These are phyloP conservation scores for Fabriciana adippe DNA, from an alignment of 2,888 invertebrate genomes.

Conservation along the genomic window DNA sequence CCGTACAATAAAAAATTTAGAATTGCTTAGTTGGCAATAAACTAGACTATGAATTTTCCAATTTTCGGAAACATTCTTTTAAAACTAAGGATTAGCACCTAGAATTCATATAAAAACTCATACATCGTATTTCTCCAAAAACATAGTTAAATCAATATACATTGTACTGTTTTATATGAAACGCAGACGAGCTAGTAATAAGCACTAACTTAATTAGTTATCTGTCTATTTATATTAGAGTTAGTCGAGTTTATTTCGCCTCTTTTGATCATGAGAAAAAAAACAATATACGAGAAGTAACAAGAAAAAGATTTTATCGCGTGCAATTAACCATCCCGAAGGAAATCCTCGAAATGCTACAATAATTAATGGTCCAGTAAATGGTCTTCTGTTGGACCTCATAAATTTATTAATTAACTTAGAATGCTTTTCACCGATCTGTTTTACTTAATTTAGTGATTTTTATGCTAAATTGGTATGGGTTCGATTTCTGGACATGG, in stretches of 20 bases:
- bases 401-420: conserved; percentile 45
- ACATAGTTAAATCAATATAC: too few species aligned
- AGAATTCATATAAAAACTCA: too few species aligned
- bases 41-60: too few species aligned
- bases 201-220: too few species aligned
- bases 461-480: background rate
- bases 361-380: conserved; percentile 46
- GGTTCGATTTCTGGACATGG: background rate
- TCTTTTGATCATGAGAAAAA: background rate
- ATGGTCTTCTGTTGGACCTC: conserved; percentile 40
- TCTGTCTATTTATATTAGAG: too few species aligned
- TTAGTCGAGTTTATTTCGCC: background rate
- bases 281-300: conserved; percentile 20
- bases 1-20: too few species aligned
- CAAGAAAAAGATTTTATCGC: conserved; percentile 35
- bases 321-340: conserved; percentile 36
- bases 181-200: too few species aligned
- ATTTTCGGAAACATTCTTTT: too few species aligned
- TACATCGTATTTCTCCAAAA: too few species aligned
- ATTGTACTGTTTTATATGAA: too few species aligned
- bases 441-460: background rate
- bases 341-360: conserved; percentile 42
- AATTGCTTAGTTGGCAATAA: too few species aligned
- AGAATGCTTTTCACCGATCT: conserved; percentile 18
- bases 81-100: too few species aligned